Evolutionary conservation across 2,888 invertebrate genomes (phyloP).

Genomic region (Papilio protenor): DNA sequence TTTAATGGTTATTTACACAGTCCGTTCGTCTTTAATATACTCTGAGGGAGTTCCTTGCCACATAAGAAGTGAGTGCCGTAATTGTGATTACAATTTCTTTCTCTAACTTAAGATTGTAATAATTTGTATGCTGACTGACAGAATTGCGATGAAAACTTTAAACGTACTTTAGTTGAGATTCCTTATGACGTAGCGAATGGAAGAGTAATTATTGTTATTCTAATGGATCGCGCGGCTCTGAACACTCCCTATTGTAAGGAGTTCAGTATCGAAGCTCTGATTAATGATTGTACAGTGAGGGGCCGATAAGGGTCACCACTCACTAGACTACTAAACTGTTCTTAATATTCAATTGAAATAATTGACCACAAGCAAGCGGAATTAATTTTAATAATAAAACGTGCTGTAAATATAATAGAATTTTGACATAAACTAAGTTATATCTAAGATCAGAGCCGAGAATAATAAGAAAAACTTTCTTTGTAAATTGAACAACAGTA

Average conservation of each 20-base stretch:
- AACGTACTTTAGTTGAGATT: conserved; percentile 52
- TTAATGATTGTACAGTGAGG: conserved; percentile 81
- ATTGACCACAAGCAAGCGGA: background rate
- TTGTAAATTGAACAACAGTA: too few relatives aligned
- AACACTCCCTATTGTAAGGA: conserved; percentile 82
- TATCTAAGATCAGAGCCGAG: too few relatives aligned
- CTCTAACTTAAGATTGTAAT: background rate
- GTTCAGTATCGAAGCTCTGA: conserved; percentile 82
- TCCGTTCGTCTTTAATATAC: background rate
- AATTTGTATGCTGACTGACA: conserved; percentile 3
- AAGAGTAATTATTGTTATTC: conserved; percentile 83
- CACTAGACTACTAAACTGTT: conserved; percentile 51
- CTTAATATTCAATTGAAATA: background rate
- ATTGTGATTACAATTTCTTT: background rate
- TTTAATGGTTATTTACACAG: background rate
- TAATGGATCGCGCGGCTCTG: conserved; percentile 79
- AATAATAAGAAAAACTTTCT: too few relatives aligned
- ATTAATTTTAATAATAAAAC: background rate
- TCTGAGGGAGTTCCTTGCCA: too few relatives aligned
- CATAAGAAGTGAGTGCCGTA: background rate
- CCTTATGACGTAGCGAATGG: conserved; percentile 63
- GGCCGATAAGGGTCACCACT: conserved; percentile 63
- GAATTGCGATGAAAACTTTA: conserved; percentile 52
- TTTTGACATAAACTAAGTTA: too few relatives aligned
- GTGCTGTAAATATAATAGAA: too few relatives aligned